A percentile compares a stretch with the other conserved stretches of the same genome.
These are phyloP conservation scores for Fringilla coelebs DNA, from an alignment of 2,797 vertebrate species.

Conservation along the genomic window DNA sequence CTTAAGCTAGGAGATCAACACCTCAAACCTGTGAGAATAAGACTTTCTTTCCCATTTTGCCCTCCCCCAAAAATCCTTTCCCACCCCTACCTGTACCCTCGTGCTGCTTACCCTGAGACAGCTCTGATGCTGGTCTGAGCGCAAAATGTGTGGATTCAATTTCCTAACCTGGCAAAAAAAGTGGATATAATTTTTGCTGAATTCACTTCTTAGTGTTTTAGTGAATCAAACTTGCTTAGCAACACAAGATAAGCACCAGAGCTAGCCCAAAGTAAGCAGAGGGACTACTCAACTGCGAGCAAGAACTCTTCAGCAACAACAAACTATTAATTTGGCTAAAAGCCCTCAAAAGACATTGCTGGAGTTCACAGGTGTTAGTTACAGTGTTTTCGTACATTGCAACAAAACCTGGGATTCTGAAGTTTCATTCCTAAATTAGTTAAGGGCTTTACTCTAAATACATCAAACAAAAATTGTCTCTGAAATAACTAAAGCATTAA, in stretches of 20 bases:
- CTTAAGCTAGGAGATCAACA: not conserved
- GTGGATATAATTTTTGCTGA: constrained; percentile 19
- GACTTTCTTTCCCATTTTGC: not conserved
- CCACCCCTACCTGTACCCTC: not conserved
- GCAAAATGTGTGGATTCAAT: constrained; percentile 28
- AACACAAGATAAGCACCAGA: constrained; percentile 50
- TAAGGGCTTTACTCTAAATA: not conserved
- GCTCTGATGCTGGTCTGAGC: constrained; percentile 50
- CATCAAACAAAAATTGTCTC: not conserved
- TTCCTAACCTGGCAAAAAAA: constrained; percentile 53
- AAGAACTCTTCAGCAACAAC: not conserved
- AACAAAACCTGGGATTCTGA: not conserved
- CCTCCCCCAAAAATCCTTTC: not conserved
- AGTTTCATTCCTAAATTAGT: not conserved
- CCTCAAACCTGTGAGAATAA: not conserved
- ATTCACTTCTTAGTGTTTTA: constrained; percentile 1
- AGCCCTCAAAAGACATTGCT: not conserved
- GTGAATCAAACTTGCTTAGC: constrained; percentile 8
- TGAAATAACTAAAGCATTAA: not conserved
- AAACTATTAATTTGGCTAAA: not conserved
- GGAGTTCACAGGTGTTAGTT: not conserved
- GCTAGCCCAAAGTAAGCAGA: constrained; percentile 55
- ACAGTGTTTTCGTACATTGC: not conserved
- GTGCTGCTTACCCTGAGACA: constrained; percentile 45
- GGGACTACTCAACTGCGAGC: not conserved